These are phyloP conservation scores for Rhamnusium bicolor DNA, from an alignment of 2,888 invertebrate genomes.

Conservation along the genomic window DNA sequence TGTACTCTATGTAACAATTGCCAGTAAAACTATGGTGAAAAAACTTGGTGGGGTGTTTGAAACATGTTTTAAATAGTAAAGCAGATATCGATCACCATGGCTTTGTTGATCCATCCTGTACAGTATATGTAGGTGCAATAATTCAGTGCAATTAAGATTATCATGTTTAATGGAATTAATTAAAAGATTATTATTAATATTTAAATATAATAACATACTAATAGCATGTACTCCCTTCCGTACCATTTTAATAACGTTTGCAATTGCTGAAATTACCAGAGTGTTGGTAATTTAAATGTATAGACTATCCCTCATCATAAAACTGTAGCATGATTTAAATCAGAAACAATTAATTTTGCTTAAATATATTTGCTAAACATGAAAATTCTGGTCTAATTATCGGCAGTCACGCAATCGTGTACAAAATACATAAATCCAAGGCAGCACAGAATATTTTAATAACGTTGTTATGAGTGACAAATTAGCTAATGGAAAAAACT, in stretches of 20 bases:
- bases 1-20: too few relatives aligned
- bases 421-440: conserved; percentile 22
- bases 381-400: conserved; percentile 48
- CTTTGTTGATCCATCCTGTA: too few relatives aligned
- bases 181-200: too few relatives aligned
- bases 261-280: conserved; percentile 22
- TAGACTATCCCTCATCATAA: conserved; percentile 19
- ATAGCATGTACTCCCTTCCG: background rate
- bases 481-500: conserved; percentile 14
- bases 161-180: too few relatives aligned
- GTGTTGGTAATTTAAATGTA: conserved; percentile 26
- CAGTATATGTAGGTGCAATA: too few relatives aligned
- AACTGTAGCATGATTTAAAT: conserved; percentile 44
- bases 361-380: conserved; percentile 49
- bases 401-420: conserved; percentile 41
- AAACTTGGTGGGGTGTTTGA: too few relatives aligned
- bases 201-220: background rate
- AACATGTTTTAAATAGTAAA: too few relatives aligned
- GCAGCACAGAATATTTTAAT: conserved; percentile 21
- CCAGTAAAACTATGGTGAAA: too few relatives aligned
- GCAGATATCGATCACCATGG: too few relatives aligned
- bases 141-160: too few relatives aligned
- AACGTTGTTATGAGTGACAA: conserved; percentile 28
- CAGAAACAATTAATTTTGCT: conserved; percentile 47
- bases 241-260: background rate